Percentiles rank a stretch among this genome's conserved stretches.
Evolutionary conservation across 2,888 invertebrate species (phyloP).

Genomic region (Arctia plantaginis): DNA sequence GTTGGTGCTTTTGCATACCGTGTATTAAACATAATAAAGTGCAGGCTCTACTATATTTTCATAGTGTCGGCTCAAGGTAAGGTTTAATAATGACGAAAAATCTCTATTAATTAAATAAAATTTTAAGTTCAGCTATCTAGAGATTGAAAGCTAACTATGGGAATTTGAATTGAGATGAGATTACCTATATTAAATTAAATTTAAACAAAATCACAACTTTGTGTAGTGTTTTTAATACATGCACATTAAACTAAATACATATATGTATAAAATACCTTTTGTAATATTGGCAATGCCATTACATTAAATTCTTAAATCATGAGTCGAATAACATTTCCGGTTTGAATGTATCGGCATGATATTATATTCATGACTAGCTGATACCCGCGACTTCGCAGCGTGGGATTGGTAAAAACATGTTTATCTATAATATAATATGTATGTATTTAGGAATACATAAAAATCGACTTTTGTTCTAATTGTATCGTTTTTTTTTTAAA

Average conservation of each 20-base stretch:
- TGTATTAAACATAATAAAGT: constrained; percentile 51
- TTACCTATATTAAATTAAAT: not conserved
- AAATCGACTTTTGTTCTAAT: too few species aligned
- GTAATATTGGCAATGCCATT: not conserved
- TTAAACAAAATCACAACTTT: not conserved
- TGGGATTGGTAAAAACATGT: too few species aligned
- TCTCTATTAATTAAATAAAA: not conserved
- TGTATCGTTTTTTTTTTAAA: too few species aligned
- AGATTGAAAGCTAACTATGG: not conserved
- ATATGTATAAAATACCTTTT: not conserved
- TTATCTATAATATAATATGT: too few species aligned
- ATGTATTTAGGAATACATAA: too few species aligned
- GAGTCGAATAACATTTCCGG: constrained; percentile 8
- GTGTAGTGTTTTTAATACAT: not conserved
- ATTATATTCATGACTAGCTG: not conserved
- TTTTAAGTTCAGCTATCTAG: not conserved
- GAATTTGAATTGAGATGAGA: not conserved
- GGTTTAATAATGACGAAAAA: not conserved
- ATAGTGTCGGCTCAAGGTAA: constrained; percentile 7
- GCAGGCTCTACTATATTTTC: constrained; percentile 31
- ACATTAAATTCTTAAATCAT: constrained; percentile 7
- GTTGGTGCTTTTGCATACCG: constrained; percentile 77
- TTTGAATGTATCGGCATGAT: not conserved
- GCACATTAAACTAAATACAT: not conserved
- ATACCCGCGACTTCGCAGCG: too few species aligned